A percentile compares a stretch with the other conserved stretches of the same genome.
Evolutionary conservation across 2,888 invertebrate genomes (phyloP).

Genomic region (Trilocha varians): DNA sequence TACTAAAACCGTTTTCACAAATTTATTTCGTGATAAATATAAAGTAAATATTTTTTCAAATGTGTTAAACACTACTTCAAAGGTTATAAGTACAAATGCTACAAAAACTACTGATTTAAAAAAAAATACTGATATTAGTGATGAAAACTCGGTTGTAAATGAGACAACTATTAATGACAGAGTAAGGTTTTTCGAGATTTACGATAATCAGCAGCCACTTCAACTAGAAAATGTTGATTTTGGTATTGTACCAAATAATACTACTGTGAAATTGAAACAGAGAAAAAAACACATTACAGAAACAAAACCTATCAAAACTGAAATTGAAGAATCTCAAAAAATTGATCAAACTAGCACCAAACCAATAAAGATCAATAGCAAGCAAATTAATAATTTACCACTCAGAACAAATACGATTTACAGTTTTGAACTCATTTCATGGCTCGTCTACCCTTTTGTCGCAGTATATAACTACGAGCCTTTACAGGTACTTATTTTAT

Average conservation of each 20-base stretch:
- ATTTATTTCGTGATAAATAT: background rate
- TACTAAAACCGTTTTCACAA: background rate
- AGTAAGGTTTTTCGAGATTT: constrained; percentile 58
- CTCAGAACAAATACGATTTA: too few species aligned
- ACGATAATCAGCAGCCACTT: constrained; percentile 30
- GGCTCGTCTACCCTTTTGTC: constrained; percentile 46
- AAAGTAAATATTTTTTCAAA: too few species aligned
- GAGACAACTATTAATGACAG: constrained; percentile 33
- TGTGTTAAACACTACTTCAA: too few species aligned
- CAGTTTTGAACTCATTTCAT: constrained; percentile 19
- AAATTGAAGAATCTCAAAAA: background rate
- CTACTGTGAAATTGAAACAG: constrained; percentile 23
- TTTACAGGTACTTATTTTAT: constrained; percentile 30
- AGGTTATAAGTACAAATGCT: too few species aligned
- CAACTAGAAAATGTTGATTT: constrained; percentile 28
- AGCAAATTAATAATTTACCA: too few species aligned
- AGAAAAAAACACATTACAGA: constrained; percentile 32
- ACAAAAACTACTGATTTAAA: too few species aligned
- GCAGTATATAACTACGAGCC: constrained; percentile 55
- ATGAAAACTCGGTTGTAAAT: background rate
- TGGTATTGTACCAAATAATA: constrained; percentile 17
- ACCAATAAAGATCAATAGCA: too few species aligned
- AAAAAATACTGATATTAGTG: too few species aligned
- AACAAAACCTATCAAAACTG: constrained; percentile 5
- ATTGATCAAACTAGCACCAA: too few species aligned